These are phyloP conservation scores for Desmophyllum pertusum DNA, from an alignment of 92 coral and sea anemone genomes.

Conservation along the genomic window DNA sequence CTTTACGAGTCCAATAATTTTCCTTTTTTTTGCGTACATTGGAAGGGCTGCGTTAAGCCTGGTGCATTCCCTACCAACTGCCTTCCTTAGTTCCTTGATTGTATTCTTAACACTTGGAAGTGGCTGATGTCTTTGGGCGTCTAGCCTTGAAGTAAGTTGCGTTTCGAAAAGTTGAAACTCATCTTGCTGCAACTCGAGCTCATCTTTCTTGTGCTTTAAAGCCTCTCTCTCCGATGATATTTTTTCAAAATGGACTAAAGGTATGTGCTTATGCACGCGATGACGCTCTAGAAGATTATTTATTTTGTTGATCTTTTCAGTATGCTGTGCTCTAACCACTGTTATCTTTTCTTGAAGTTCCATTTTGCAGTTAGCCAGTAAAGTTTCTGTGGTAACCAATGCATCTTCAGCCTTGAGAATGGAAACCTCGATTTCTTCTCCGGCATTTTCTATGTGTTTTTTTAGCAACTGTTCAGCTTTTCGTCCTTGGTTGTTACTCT, in stretches of 20 bases:
- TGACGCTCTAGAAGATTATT: slow-evolving; percentile 11
- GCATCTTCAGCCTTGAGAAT: neutral
- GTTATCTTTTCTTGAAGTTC: slow-evolving; percentile 32
- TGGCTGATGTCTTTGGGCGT: neutral
- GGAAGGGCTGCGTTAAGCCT: slow-evolving; percentile 80
- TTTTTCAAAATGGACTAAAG: slow-evolving; percentile 48
- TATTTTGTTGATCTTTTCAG: slow-evolving; percentile 22
- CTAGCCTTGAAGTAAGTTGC: neutral
- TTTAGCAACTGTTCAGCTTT: neutral
- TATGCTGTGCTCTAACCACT: slow-evolving; percentile 21
- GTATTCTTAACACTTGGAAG: neutral
- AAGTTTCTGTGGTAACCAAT: neutral
- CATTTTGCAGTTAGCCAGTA: slow-evolving; percentile 23
- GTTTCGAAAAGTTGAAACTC: slow-evolving; percentile 17
- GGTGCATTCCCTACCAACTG: slow-evolving; percentile 69
- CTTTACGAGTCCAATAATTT: slow-evolving; percentile 58
- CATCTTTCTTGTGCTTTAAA: slow-evolving; percentile 58
- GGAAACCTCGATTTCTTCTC: too few relatives aligned
- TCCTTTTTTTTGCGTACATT: slow-evolving; percentile 79
- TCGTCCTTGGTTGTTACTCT: too few relatives aligned
- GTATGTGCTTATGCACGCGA: slow-evolving; percentile 33
- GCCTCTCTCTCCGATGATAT: slow-evolving; percentile 43
- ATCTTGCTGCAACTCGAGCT: slow-evolving; percentile 40
- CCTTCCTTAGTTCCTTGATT: slow-evolving; percentile 39
- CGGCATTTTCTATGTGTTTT: too few relatives aligned